Evolutionary conservation across 2,888 invertebrate species (phyloP).

Genomic region (Stenotaenia linearis): DNA sequence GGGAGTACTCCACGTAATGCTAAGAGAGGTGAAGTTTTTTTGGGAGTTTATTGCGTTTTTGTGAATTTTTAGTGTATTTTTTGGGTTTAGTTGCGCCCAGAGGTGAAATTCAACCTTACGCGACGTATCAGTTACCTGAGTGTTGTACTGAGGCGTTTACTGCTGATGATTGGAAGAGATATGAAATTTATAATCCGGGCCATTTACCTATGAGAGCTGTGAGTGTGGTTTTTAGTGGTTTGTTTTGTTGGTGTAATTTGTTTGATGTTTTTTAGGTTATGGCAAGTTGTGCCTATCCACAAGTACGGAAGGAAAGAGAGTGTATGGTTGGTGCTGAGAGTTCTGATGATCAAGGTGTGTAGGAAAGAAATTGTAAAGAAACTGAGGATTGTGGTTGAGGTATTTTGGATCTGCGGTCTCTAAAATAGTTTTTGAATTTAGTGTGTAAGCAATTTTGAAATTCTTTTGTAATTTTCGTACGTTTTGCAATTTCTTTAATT

Average conservation of each 20-base stretch:
- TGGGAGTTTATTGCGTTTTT: no score
- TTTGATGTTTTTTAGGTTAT: constrained; percentile 24
- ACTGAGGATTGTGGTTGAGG: no score
- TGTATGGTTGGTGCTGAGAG: constrained; percentile 34
- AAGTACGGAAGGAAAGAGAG: constrained; percentile 35
- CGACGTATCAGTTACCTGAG: constrained; percentile 36
- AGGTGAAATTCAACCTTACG: constrained; percentile 36
- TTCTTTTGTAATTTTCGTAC: no score
- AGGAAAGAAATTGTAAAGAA: no score
- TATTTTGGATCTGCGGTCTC: no score
- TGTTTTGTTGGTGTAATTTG: not conserved
- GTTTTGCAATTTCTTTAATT: no score
- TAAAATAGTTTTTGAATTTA: no score
- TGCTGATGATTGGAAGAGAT: constrained; percentile 36
- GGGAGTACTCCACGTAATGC: constrained; percentile 32
- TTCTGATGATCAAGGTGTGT: constrained; percentile 36
- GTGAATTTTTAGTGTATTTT: not conserved
- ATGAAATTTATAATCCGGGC: constrained; percentile 35
- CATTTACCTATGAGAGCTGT: constrained; percentile 29
- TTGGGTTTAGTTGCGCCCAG: constrained; percentile 3
- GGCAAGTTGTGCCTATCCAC: constrained; percentile 36
- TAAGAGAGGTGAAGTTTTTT: constrained; percentile 28
- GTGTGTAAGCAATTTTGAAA: no score
- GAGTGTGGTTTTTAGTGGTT: not conserved
- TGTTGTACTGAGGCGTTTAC: constrained; percentile 35